Base-by-base conservation (phyloP, 2,888 invertebrate species). In the Diplolepis rosae region DNA sequence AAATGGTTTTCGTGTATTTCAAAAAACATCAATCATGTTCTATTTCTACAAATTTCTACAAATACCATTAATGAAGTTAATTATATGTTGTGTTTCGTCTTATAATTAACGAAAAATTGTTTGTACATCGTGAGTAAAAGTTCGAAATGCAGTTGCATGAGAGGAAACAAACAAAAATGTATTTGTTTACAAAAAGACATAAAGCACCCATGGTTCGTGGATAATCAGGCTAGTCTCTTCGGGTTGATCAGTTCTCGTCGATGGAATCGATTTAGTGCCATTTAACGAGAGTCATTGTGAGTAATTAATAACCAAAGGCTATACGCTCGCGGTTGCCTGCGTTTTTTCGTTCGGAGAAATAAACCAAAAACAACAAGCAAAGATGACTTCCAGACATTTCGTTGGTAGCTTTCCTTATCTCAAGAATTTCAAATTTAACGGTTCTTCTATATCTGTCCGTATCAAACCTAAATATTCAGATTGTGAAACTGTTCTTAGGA, bases 231-330 rank as follows among this genome's bases (percentile, higher is more conserved):
- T 35, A 56, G 66, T 65, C 67, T 66, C 71, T 70, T 69, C 71
- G 61, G 39, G 65, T 70, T 67, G 74, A 75, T 74, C 71, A 71
- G 69, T 70, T 70, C 75, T 69, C 71, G 71, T 69, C 76, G 78
- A 80, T 79, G 76, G 75, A 77, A 75, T 79, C 78, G 80, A 79
- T 80, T 76, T 78, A 77, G 77, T 76, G 75, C 74, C 77, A 78
- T 78, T 79, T 77, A 79, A 77, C 76, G 74, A 79, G 77, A 84
- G 84, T 85, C 85, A 84, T 83, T 83, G 79, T 80, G 70, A 73
- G 82, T 84, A 84, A 84, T 84, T 85, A 85, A 82, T 80, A 81
- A 80, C 73, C 74, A 69, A 73, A 76, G 73, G 73, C 68, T 69
- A 65, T 69, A 66, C 65, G 39, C 18, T 45, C 42, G 70, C 65